Evolutionary conservation across 2,888 invertebrate species (phyloP).

Genomic region (Dasysyrphus tricinctus): DNA sequence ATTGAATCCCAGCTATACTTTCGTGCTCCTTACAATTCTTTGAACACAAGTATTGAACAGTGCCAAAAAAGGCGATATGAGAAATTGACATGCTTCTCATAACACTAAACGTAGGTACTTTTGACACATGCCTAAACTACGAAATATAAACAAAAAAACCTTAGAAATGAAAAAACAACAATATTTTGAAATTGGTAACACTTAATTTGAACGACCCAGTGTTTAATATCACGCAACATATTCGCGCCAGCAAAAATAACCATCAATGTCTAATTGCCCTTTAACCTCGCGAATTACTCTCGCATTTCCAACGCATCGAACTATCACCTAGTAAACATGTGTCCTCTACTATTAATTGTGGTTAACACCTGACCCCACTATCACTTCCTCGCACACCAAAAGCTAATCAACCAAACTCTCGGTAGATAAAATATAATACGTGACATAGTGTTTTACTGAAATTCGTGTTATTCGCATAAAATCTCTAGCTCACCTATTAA

Average conservation of each 20-base stretch:
- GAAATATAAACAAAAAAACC: not conserved
- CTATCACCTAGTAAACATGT: constrained; percentile 57
- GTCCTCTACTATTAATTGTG: constrained; percentile 50
- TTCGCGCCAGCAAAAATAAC: constrained; percentile 35
- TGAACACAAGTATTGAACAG: no score
- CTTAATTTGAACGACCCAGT: not conserved
- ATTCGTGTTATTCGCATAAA: constrained; percentile 9
- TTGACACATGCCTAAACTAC: no score
- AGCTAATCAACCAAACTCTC: constrained; percentile 51
- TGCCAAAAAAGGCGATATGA: no score
- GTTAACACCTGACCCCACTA: constrained; percentile 39
- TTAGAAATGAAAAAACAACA: not conserved
- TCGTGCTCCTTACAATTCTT: no score
- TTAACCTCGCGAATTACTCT: constrained; percentile 55
- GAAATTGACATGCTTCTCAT: no score
- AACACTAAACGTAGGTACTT: no score
- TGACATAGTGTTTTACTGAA: constrained; percentile 39
- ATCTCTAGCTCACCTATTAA: constrained; percentile 7
- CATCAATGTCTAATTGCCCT: constrained; percentile 43
- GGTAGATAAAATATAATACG: constrained; percentile 53
- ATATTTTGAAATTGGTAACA: not conserved
- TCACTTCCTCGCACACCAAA: not conserved
- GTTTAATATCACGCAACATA: constrained; percentile 30
- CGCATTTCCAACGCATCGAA: constrained; percentile 31
- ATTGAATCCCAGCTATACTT: no score